phyloP scores from a whole-genome alignment of 1,140 invertebrate genomes.

The Pogonomyrmex californicus region DNA sequence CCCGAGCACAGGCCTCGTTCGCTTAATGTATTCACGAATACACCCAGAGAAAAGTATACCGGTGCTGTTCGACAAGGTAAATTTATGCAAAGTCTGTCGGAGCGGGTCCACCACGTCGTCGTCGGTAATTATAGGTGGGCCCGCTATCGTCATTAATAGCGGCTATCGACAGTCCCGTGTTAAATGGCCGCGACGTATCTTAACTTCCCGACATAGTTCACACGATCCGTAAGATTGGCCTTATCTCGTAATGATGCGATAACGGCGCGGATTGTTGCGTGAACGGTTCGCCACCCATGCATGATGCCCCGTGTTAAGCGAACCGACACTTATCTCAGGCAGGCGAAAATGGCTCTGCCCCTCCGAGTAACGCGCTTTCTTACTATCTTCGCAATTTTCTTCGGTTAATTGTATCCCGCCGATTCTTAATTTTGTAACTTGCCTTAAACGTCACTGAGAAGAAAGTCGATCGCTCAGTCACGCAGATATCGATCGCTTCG shows the following conservation, averaged over 20 bases:
- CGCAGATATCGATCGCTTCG: not conserved
- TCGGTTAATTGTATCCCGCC: not conserved
- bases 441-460: not conserved
- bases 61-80: conserved; percentile 39
- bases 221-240: conserved; percentile 53
- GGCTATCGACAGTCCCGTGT: conserved; percentile 55
- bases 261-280: conserved; percentile 48
- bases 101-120: conserved; percentile 40
- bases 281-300: conserved; percentile 52
- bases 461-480: not conserved
- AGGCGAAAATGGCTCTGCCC: conserved; percentile 36
- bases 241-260: conserved; percentile 59
- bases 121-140: conserved; percentile 55
- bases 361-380: conserved; percentile 34
- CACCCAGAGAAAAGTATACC: not conserved
- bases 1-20: conserved; percentile 14
- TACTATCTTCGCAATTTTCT: not conserved
- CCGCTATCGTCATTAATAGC: conserved; percentile 52
- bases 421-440: conserved; percentile 28
- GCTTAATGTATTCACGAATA: conserved; percentile 57
- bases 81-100: conserved; percentile 56
- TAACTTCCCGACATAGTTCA: conserved; percentile 55
- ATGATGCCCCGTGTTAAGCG: conserved; percentile 34
- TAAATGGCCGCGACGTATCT: conserved; percentile 54
- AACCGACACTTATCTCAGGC: conserved; percentile 55